These are phyloP conservation scores for Phoxinus dragarum DNA, from an alignment of 2,797 vertebrate species.

Conservation along the genomic window DNA sequence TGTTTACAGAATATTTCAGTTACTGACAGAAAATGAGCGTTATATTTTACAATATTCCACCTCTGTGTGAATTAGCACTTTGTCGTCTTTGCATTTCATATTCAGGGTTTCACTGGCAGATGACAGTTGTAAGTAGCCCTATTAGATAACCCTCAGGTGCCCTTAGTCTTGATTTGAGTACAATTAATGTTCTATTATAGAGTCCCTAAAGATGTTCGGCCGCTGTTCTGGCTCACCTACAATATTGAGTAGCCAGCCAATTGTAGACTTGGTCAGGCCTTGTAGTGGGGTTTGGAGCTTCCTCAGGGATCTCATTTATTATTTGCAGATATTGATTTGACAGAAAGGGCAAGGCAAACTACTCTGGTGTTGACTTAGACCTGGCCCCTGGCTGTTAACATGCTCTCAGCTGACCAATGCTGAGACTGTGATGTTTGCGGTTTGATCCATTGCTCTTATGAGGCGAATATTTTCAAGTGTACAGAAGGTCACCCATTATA, in stretches of 20 bases:
- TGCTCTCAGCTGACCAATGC: constrained; percentile 64
- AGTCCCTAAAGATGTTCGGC: constrained; percentile 92
- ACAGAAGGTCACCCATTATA: constrained; percentile 5
- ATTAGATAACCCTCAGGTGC: constrained; percentile 92
- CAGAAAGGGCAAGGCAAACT: constrained; percentile 83
- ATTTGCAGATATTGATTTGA: constrained; percentile 99
- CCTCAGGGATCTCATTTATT: constrained; percentile 98
- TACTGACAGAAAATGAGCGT: background rate
- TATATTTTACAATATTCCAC: background rate
- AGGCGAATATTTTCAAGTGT: constrained; percentile 11
- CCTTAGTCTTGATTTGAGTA: constrained; percentile 90
- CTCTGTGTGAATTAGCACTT: constrained; percentile 42
- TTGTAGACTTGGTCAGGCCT: constrained; percentile 86
- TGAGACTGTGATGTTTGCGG: constrained; percentile 20
- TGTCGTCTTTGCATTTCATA: constrained; percentile 78
- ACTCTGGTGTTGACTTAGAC: constrained; percentile 85
- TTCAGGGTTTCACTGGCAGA: constrained; percentile 83
- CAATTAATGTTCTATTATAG: constrained; percentile 98
- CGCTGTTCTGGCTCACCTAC: constrained; percentile 87
- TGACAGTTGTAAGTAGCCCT: constrained; percentile 88
- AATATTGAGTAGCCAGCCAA: constrained; percentile 92
- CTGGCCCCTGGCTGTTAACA: constrained; percentile 86
- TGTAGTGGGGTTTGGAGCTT: constrained; percentile 87
- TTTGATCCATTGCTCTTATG: constrained; percentile 28
- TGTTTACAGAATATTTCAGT: constrained; percentile 4